Evolutionary conservation across 2,888 invertebrate genomes (phyloP), one percentile per base, ranked within the genome.

Genomic region (Philereme transversata): DNA sequence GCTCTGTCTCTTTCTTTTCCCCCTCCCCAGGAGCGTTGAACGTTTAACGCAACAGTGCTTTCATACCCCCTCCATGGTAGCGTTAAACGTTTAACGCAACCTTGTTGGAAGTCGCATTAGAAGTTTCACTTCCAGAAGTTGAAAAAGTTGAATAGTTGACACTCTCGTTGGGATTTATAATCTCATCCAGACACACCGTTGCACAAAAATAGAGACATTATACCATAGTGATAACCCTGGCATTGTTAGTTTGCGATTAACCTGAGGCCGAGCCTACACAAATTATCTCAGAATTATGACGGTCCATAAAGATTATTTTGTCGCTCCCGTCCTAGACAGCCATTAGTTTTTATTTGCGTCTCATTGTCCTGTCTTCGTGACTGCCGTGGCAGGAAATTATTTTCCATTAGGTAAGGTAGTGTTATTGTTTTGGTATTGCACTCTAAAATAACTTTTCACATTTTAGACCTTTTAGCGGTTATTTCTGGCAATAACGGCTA

Each of bases 401-500:
- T 51, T 51, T 57, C 57, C 47, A 57, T 57, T 57, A 57, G 41
- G 22, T 22, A 22, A 35, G 47, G 52, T 58, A 52, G 52, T 58
- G 48, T 52, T 53, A 58, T 58, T 51, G 57, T 51, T 58, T 58
- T 48, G 48, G 48, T 58, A 58, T 52, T 52, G 52, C 52, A 52
- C 58, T 53, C 52, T 53, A 52, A 51, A 52, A 52, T 58, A 59
- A 59, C 59, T 59, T 59, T 59, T 59, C 53, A 50, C 59, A 54
- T 54, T 59, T 5, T 54, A 50, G 49, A 59, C 53, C 53, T 59
- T 58, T 58, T 49, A 58, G 52, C 44, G 48, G 36, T 58, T 22
- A 49, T 53, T 58, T 53, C 53, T 38, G 48, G 48, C 52, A 8
- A 53, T 58, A 58, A 40, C 45, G 11, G 38, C 9, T 59, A 59